phyloP scores from a whole-genome alignment of 2,888 invertebrate species.

The Cryptus armator region DNA sequence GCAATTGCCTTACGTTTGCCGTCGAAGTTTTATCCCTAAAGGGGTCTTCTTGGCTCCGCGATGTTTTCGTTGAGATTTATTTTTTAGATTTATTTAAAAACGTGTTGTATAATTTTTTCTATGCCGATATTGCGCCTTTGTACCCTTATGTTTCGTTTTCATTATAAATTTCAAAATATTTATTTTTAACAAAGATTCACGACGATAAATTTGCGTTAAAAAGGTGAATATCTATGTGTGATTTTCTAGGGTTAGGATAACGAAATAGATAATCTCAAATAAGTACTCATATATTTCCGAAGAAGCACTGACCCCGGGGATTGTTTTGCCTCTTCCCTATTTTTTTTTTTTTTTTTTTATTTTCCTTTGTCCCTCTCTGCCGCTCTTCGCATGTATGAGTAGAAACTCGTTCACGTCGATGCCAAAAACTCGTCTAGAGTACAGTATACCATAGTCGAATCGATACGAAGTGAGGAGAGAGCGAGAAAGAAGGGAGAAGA shows the following conservation, averaged over 20 bases:
- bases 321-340: conserved; percentile 44
- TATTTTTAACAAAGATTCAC: too few relatives aligned
- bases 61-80: too few relatives aligned
- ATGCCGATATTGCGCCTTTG: too few relatives aligned
- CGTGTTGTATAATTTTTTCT: too few relatives aligned
- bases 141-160: too few relatives aligned
- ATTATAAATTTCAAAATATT: too few relatives aligned
- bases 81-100: too few relatives aligned
- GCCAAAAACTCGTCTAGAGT: conserved; percentile 44
- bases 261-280: not conserved
- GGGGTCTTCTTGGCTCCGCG: too few relatives aligned
- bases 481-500: conserved; percentile 24
- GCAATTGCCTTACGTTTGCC: too few relatives aligned
- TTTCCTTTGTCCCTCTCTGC: conserved; percentile 54
- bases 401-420: conserved; percentile 46
- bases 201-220: too few relatives aligned
- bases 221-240: not conserved
- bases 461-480: conserved; percentile 65
- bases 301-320: conserved; percentile 40
- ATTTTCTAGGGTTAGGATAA: not conserved
- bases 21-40: too few relatives aligned
- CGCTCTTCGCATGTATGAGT: conserved; percentile 21
- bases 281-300: not conserved
- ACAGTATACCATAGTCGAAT: conserved; percentile 71
- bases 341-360: conserved; percentile 9